Base-by-base conservation (phyloP, 1,140 invertebrate species). In the Drosophila busckii region DNA sequence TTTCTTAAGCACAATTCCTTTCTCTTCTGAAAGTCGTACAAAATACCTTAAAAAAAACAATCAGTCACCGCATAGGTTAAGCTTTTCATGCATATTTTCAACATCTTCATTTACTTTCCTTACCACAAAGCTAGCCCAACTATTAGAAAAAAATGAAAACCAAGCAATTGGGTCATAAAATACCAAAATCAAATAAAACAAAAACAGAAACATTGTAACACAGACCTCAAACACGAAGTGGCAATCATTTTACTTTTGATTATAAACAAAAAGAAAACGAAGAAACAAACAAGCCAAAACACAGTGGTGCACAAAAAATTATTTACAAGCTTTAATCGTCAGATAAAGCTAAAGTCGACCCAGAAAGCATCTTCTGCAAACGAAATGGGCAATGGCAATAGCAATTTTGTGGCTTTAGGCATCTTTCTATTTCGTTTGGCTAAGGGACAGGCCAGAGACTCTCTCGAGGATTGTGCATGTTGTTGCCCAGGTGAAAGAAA, bases 201-300 rank as follows among this genome's bases (percentile, higher is more conserved):
- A 23, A 45, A 31, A 23, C 6, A 42, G 23, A 35, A 46, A 32
- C 19, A 38, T 22, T n/a, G n/a, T 15, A 71, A 48, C 25, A 26
- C 49, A 61, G 60, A 63, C 70, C 70, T 38, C 64, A 82, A 69
- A 82, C 73, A 80, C 69, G 75, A 65, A 68, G 55, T 58, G 42
- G 75, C 75, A 82, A 80, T 80, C 75, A 80, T 80, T 80, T 69
- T 80, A 80, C 73, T 80, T 80, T 78, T 78, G 75, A 78, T 73
- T 80, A 82, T 78, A 73, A 78, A 76, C 61, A 78, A 62, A 65
- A 65, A 23, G 34, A 49, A 63, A 22, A 23, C 42, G 48, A 19
- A 29, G 12, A 46, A 56, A 37, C 19, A 61, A 69, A 60, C 70
- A 50, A 45, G n/a, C 60, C 66, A 55, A 49, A 67, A 59, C 53